A percentile compares a stretch with the other conserved stretches of the same genome.
Conservation (phyloP, 2,888 invertebrate species). For the Sphaerophoria rueppellii region DNA sequence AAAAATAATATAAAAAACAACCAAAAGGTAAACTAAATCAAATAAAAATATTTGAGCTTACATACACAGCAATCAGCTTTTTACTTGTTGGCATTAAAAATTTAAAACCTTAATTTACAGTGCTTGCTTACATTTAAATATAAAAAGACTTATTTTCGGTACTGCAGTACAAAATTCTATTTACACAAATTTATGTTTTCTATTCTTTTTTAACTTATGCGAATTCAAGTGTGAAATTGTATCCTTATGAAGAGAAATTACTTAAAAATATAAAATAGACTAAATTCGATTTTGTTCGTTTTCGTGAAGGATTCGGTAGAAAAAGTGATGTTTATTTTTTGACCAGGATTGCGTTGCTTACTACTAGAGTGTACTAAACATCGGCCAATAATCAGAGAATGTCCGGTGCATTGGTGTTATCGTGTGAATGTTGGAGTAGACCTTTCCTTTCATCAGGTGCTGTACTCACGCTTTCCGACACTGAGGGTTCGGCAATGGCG, state of each 20-base stretch:
- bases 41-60: constrained; percentile 65
- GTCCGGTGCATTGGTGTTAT: constrained; percentile 82
- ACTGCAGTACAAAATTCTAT: constrained; percentile 65
- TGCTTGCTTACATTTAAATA: constrained; percentile 40
- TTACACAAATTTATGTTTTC: constrained; percentile 50
- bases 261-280: constrained; percentile 60
- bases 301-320: constrained; percentile 44
- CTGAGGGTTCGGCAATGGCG: constrained; percentile 78
- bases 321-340: constrained; percentile 54
- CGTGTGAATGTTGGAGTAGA: constrained; percentile 83
- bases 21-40: constrained; percentile 33
- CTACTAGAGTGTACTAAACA: constrained; percentile 76
- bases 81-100: constrained; percentile 61
- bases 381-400: constrained; percentile 82
- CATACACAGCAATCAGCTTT: constrained; percentile 67
- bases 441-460: constrained; percentile 84
- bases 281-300: constrained; percentile 70
- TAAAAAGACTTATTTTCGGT: constrained; percentile 53
- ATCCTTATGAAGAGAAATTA: constrained; percentile 43
- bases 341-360: constrained; percentile 38
- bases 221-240: constrained; percentile 29
- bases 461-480: constrained; percentile 78
- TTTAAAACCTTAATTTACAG: constrained; percentile 59
- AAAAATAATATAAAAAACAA: constrained; percentile 44
- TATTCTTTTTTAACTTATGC: constrained; percentile 28